A percentile compares a stretch with the other conserved stretches of the same genome.
These are phyloP conservation scores for Temnothorax longispinosus DNA, from an alignment of 1,140 invertebrate genomes.

Conservation along the genomic window DNA sequence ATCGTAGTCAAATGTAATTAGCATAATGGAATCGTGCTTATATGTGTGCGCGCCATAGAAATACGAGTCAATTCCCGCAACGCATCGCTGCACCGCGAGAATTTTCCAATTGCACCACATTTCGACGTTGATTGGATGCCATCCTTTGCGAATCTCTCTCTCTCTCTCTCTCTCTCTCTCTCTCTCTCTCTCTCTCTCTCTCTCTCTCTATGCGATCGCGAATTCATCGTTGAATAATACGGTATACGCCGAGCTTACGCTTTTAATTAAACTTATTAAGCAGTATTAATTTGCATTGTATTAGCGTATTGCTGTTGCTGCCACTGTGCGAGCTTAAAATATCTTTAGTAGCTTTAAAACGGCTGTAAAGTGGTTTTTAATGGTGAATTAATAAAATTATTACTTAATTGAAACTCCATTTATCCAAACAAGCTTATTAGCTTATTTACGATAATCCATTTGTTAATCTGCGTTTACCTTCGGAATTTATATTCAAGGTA, in stretches of 20 bases:
- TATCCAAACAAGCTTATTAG: background rate
- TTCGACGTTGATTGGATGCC: conserved; percentile 37
- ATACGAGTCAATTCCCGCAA: conserved; percentile 24
- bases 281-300: conserved; percentile 40
- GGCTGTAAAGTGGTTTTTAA: background rate
- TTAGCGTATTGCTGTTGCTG: conserved; percentile 15
- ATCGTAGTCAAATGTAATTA: conserved; percentile 3
- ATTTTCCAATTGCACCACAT: conserved; percentile 24
- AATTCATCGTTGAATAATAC: conserved; percentile 19
- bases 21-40: conserved; percentile 17
- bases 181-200: background rate
- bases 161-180: background rate
- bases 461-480: background rate
- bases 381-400: conserved; percentile 8
- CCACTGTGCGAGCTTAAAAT: background rate
- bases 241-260: background rate
- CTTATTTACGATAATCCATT: background rate
- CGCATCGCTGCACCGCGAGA: conserved; percentile 2
- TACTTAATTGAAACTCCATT: conserved; percentile 4
- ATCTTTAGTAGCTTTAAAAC: conserved; percentile 16
- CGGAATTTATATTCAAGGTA: background rate
- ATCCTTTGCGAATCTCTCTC: conserved; percentile 19
- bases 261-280: conserved; percentile 50
- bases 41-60: background rate
- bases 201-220: background rate